Evolutionary conservation across 2,888 invertebrate genomes (phyloP), one percentile per base, ranked within the genome.

Genomic region (Protonemura montana): DNA sequence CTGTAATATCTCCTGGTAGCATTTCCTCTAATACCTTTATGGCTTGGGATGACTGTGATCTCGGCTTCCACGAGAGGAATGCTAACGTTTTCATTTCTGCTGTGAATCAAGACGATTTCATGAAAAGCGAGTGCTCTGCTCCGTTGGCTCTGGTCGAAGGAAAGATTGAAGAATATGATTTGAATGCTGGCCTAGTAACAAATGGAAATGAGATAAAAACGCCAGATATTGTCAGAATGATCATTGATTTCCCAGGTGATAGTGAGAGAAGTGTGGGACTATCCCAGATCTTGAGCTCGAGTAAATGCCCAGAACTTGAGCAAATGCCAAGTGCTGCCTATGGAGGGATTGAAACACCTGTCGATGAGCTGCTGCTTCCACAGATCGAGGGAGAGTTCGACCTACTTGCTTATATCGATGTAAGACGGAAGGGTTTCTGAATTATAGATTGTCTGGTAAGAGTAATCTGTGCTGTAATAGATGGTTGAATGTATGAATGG

Each of bases 361-460:
- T 42, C 3, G 82, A 82, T 41, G 41, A 35, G 16, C 41, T 29
- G 28, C 42, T 78, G 77, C 85, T 78, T 25, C 81, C 81, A 30
- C 26, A 29, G 26, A 25, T 25, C 16, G 76, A 87, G 42, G 89
- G 88, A 76, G 88, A 88, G 81, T 91, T 91, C 88, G 91, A 91
- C 87, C 90, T 91, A 85, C 89, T 91, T 84, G 90, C 90, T 85
- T 90, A 90, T 87, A 89, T 91, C 85, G 90, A 90, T 86, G 91
- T 89, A 88, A 89, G 89, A n/a, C n/a, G n/a, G n/a, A n/a, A n/a
- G n/a, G n/a, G n/a, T n/a, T n/a, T n/a, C n/a, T n/a, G n/a, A n/a
- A n/a, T n/a, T n/a, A n/a, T n/a, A n/a, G n/a, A n/a, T n/a, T n/a
- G n/a, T n/a, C n/a, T n/a, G n/a, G n/a, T n/a, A n/a, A n/a, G n/a